phyloP scores from a whole-genome alignment of 2,797 vertebrate genomes.

The Avahi laniger region DNA sequence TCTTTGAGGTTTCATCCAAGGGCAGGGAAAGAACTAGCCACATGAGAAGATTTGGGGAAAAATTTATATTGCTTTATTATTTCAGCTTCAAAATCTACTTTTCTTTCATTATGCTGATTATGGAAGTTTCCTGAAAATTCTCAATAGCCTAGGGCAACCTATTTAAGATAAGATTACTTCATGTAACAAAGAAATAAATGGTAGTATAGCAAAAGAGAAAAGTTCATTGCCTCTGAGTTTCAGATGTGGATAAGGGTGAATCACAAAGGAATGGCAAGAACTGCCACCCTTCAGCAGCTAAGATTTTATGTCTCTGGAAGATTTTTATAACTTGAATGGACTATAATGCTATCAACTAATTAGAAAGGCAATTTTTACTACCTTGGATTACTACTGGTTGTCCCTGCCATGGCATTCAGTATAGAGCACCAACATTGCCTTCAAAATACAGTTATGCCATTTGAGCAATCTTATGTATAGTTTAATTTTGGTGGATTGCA shows the following conservation, averaged over 20 bases:
- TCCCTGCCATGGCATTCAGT: not conserved
- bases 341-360: not conserved
- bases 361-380: not conserved
- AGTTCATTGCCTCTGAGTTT: not conserved
- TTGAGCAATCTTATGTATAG: not conserved
- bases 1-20: not conserved
- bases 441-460: not conserved
- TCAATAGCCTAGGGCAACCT: not conserved
- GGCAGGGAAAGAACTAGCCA: not conserved
- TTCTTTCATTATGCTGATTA: not conserved
- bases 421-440: too few species aligned
- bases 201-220: not conserved
- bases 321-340: not conserved
- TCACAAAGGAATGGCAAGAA: not conserved
- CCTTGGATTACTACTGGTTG: not conserved
- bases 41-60: not conserved
- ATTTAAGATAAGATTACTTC: not conserved
- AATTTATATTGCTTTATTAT: not conserved
- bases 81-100: not conserved
- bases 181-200: not conserved
- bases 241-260: not conserved
- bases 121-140: not conserved
- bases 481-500: not conserved
- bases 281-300: not conserved
- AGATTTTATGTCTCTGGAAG: not conserved